Percentiles rank a stretch among this genome's conserved stretches.
Evolutionary conservation across 2,888 invertebrate genomes (phyloP).

Genomic region (Pachycephus smyrnensis): DNA sequence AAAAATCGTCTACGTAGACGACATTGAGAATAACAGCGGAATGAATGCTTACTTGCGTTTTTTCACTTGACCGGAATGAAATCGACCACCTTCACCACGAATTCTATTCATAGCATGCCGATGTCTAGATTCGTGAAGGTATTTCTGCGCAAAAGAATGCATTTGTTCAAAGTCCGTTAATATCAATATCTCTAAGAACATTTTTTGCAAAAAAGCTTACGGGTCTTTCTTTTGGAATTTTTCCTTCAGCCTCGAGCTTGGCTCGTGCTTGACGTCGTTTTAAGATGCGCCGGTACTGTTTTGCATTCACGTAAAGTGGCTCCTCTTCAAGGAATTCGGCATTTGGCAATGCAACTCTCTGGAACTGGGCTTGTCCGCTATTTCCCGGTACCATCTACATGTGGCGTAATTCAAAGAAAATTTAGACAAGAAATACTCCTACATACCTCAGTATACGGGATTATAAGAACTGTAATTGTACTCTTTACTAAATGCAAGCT

Average conservation of each 20-base stretch:
- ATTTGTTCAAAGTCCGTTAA: constrained; percentile 9
- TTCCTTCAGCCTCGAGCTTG: constrained; percentile 92
- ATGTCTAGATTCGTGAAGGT: constrained; percentile 97
- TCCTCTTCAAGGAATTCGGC: constrained; percentile 87
- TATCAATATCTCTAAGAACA: constrained; percentile 1
- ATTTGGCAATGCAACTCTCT: constrained; percentile 73
- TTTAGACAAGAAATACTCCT: neutral
- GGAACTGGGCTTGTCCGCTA: constrained; percentile 70
- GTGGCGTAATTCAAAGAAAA: neutral
- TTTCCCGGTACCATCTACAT: constrained; percentile 71
- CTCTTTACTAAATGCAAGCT: neutral
- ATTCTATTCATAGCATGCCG: constrained; percentile 97
- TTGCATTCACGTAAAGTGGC: constrained; percentile 97
- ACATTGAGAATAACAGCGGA: neutral
- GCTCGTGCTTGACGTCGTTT: constrained; percentile 95
- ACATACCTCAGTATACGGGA: neutral
- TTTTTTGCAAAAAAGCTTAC: constrained; percentile 67
- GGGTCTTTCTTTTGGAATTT: constrained; percentile 96
- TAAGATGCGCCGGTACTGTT: constrained; percentile 96
- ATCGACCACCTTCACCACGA: constrained; percentile 96
- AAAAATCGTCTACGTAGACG: neutral
- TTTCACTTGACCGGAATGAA: constrained; percentile 79
- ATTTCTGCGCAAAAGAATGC: constrained; percentile 79
- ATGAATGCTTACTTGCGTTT: constrained; percentile 56
- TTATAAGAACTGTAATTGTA: neutral